These are phyloP conservation scores for Aix galericulata DNA, from an alignment of 2,113 vertebrate species.

Conservation along the genomic window DNA sequence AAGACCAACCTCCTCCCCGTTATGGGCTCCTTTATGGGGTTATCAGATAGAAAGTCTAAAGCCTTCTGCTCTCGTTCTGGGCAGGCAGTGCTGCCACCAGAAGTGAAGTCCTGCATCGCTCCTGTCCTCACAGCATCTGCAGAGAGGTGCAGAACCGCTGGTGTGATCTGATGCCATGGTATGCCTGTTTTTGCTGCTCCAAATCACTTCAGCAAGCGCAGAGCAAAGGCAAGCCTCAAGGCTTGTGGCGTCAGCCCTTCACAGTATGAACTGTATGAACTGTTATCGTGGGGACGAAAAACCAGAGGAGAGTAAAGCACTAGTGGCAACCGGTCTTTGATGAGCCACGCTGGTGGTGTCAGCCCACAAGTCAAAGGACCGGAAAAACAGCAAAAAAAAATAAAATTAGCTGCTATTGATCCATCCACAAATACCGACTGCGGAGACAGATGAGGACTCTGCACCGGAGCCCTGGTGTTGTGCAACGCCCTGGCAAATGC, in stretches of 20 bases:
- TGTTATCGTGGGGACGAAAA: background rate
- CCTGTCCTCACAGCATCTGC: background rate
- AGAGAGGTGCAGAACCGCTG: background rate
- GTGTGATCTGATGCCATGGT: fast-evolving
- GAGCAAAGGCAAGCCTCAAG: background rate
- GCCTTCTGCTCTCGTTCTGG: background rate
- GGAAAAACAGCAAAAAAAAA: background rate
- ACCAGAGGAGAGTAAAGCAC: no score
- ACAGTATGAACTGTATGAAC: background rate
- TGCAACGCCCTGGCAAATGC: background rate
- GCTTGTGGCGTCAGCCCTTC: background rate
- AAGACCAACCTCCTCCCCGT: background rate
- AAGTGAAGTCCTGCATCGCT: background rate
- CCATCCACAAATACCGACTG: background rate
- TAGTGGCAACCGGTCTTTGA: no score
- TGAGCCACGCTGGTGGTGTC: no score
- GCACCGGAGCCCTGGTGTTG: background rate
- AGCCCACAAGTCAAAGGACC: background rate
- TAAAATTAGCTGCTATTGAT: slow-evolving; percentile 29
- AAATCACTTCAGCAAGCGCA: background rate
- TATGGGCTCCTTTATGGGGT: background rate
- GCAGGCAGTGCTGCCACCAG: background rate
- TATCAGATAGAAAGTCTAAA: background rate
- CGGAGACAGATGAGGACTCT: background rate
- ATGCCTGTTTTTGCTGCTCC: background rate